Evolutionary conservation across 1,140 invertebrate genomes (phyloP).

Genomic region (roundworm (Caenorhabditis elegans)): WBcel235 BX284606.5:16114001-16114500

Average conservation of each 20-base stretch:
- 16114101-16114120: not conserved
- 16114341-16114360: too few species aligned
- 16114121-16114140: not conserved
- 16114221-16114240: not conserved
- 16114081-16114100: not conserved
- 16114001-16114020: too few species aligned
- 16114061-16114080: not conserved
- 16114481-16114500: too few species aligned
- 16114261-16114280: not conserved
- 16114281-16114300: not conserved
- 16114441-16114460: too few species aligned
- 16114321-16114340: too few species aligned
- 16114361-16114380: too few species aligned
- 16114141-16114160: not conserved
- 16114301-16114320: not conserved
- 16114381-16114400: too few species aligned
- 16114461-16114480: too few species aligned
- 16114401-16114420: too few species aligned
- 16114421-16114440: too few species aligned
- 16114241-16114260: not conserved
- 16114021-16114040: conserved; percentile 19
- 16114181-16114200: not conserved
- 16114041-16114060: not conserved
- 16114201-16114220: not conserved
- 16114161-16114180: not conserved